These are phyloP conservation scores for Propithecus coquereli DNA, from an alignment of 2,113 vertebrate species.

Conservation along the genomic window DNA sequence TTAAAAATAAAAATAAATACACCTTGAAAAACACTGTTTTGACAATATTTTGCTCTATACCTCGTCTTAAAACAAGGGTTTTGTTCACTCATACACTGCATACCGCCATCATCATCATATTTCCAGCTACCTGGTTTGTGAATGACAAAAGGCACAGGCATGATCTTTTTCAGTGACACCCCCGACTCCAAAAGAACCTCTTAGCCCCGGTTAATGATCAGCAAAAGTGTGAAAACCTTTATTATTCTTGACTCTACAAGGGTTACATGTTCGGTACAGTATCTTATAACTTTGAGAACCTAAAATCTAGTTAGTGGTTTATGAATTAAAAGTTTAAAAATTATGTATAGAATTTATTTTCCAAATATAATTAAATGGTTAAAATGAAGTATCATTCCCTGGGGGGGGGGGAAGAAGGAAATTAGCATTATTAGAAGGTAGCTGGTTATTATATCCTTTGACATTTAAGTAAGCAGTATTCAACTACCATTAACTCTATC, in stretches of 20 bases:
- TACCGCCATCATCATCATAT: neutral
- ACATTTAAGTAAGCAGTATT: neutral
- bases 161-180: neutral
- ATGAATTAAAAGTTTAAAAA: neutral
- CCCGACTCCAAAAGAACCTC: neutral
- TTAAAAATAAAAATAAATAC: conserved; percentile 93
- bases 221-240: neutral
- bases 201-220: neutral
- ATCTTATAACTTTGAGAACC: neutral
- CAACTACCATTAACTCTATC: neutral
- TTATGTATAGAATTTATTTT: neutral
- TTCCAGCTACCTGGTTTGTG: neutral
- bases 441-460: neutral
- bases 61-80: conserved; percentile 66
- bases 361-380: neutral
- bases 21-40: conserved; percentile 81
- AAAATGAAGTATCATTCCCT: neutral
- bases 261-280: neutral
- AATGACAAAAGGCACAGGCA: neutral
- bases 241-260: neutral
- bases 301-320: neutral
- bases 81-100: conserved; percentile 45
- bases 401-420: neutral
- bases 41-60: conserved; percentile 58
- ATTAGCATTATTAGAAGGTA: neutral